Percentiles rank a stretch among this genome's conserved stretches.
phyloP scores from a whole-genome alignment of 2,113 vertebrate genomes.

The Podarcis muralis region DNA sequence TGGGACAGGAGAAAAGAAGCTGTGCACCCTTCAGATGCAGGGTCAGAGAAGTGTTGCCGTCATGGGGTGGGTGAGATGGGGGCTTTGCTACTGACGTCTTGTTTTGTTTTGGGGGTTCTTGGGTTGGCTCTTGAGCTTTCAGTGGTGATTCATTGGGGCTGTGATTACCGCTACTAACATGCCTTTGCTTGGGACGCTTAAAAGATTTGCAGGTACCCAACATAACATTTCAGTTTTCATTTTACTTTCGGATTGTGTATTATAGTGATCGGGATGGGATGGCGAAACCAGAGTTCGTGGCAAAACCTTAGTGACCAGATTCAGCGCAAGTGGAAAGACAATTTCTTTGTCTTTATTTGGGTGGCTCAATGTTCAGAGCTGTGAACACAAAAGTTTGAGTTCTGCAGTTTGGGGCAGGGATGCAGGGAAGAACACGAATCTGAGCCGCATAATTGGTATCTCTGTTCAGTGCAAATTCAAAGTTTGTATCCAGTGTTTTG shows the following conservation, averaged over 20 bases:
- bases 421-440: background rate
- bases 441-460: background rate
- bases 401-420: background rate
- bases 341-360: background rate
- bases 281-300: background rate
- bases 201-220: background rate
- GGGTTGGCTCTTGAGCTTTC: background rate
- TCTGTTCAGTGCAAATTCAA: background rate
- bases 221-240: background rate
- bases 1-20: background rate
- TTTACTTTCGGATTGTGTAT: background rate
- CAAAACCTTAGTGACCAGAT: background rate
- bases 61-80: background rate
- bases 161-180: background rate
- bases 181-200: background rate
- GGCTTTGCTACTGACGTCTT: background rate
- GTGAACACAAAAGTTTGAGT: background rate
- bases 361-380: background rate
- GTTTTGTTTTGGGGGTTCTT: background rate
- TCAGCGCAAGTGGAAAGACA: background rate
- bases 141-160: background rate
- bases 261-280: background rate
- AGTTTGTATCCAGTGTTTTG: background rate
- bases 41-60: conserved; percentile 24
- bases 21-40: background rate